Percentiles rank a stretch among this genome's conserved stretches.
These are phyloP conservation scores for Columba livia DNA, from an alignment of 2,113 vertebrate species.

Conservation along the genomic window DNA sequence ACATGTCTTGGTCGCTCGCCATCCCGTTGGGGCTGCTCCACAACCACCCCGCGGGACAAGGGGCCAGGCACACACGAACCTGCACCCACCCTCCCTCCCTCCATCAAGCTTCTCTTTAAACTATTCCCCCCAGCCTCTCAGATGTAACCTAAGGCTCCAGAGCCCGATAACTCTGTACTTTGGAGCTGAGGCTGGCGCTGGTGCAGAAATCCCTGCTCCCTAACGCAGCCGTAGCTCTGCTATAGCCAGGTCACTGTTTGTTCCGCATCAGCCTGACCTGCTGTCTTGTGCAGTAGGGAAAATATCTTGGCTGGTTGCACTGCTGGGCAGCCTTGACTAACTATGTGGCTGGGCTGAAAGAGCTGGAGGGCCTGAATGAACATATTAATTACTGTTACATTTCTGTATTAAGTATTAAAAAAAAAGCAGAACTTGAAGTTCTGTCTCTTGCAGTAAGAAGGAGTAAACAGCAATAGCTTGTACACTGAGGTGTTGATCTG, in stretches of 20 bases:
- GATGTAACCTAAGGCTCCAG: background rate
- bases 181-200: background rate
- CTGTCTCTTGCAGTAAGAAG: background rate
- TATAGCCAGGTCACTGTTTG: background rate
- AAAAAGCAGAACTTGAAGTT: background rate
- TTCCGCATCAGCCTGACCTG: background rate
- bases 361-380: background rate
- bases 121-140: rapidly evolving
- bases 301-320: rapidly evolving
- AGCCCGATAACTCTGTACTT: background rate
- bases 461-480: background rate
- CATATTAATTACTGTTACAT: background rate
- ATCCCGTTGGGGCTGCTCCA: background rate
- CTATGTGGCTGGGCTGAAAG: background rate
- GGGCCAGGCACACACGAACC: rapidly evolving
- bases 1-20: rapidly evolving
- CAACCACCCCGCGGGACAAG: rapidly evolving
- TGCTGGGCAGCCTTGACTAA: background rate
- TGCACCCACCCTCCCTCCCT: rapidly evolving
- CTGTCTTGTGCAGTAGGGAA: background rate
- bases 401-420: background rate
- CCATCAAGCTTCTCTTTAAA: background rate
- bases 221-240: background rate
- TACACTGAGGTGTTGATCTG: background rate
- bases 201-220: background rate